Percentiles rank a stretch among this genome's conserved stretches.
phyloP scores from a whole-genome alignment of 2,113 vertebrate species.

The Asarcornis scutulata region DNA sequence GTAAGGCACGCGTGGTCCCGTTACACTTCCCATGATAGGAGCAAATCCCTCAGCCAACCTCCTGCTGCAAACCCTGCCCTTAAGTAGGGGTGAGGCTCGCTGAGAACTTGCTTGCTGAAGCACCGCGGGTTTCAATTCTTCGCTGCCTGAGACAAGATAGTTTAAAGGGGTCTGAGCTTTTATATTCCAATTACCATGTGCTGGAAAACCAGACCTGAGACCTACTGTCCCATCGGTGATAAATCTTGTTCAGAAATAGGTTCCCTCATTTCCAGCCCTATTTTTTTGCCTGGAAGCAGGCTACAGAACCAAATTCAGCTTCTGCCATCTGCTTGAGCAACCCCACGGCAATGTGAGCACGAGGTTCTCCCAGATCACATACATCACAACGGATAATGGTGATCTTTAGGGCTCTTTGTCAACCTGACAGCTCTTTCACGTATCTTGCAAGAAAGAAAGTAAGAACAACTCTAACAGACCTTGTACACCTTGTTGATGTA shows the following conservation, averaged over 20 bases:
- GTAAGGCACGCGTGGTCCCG: accelerated
- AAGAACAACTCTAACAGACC: not conserved
- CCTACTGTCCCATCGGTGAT: not conserved
- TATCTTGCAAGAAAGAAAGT: not conserved
- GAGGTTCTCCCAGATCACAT: not conserved
- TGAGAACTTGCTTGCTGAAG: not conserved
- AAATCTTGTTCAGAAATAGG: not conserved
- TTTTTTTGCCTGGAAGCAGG: not conserved
- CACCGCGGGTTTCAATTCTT: not conserved
- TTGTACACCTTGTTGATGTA: not conserved
- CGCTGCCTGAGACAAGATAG: not conserved
- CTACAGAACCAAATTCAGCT: not conserved
- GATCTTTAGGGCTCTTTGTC: not conserved
- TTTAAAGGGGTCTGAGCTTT: not conserved
- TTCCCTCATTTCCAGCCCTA: not conserved
- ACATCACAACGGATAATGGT: not conserved
- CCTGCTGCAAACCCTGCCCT: not conserved
- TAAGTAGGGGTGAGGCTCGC: not conserved
- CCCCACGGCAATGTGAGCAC: not conserved
- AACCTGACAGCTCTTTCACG: not conserved
- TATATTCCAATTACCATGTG: not conserved
- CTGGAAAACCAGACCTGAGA: not conserved
- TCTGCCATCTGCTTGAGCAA: constrained; percentile 23
- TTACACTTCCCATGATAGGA: not conserved
- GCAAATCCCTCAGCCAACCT: not conserved